Conservation (phyloP, 2,888 invertebrate genomes). For the Plebejus melissa region DNA sequence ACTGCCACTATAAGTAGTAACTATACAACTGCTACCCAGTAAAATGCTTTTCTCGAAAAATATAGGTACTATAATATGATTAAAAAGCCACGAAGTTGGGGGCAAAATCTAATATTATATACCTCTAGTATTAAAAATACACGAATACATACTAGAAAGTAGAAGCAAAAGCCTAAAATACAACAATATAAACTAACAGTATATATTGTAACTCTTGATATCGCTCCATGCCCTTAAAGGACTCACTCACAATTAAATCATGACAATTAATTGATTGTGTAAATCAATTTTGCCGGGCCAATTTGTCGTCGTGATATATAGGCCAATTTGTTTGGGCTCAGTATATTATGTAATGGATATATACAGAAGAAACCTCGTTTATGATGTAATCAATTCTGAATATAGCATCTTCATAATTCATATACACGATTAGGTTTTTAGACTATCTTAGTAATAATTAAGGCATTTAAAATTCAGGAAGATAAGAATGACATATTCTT, state of each 20-base stretch:
- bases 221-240: neutral
- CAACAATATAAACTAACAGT: neutral
- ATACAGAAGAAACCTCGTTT: neutral
- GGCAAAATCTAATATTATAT: too few relatives aligned
- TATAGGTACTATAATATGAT: too few relatives aligned
- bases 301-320: constrained; percentile 20
- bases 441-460: too few relatives aligned
- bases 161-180: neutral
- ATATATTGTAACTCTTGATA: neutral
- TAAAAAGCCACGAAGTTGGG: too few relatives aligned
- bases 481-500: too few relatives aligned
- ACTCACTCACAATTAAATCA: constrained; percentile 17
- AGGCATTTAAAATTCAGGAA: too few relatives aligned
- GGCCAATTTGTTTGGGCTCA: constrained; percentile 10
- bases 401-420: neutral
- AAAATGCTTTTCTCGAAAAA: too few relatives aligned
- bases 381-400: neutral
- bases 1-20: too few relatives aligned
- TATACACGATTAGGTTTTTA: too few relatives aligned
- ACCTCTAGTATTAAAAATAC: too few relatives aligned
- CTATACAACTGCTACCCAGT: too few relatives aligned
- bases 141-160: too few relatives aligned
- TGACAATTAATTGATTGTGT: constrained; percentile 25
- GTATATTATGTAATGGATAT: constrained; percentile 5
- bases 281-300: constrained; percentile 25